Evolutionary conservation across 2,113 vertebrate species (phyloP).

Genomic region (Charadrius vociferus): DNA sequence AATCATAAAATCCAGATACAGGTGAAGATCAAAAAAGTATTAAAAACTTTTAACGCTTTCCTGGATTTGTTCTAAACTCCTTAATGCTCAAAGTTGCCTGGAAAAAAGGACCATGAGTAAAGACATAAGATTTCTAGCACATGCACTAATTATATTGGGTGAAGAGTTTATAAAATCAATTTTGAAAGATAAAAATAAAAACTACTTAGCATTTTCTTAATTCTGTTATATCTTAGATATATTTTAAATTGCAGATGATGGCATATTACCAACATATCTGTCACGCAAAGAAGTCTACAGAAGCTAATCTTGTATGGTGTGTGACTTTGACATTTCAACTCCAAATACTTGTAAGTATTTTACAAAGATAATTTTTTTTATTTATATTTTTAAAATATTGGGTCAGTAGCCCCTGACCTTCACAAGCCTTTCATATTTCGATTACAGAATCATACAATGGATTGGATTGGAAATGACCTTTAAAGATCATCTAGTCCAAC

Average conservation of each 20-base stretch:
- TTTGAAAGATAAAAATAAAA: not conserved
- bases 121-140: not conserved
- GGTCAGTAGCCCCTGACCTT: not conserved
- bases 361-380: not conserved
- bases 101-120: not conserved
- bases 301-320: not conserved
- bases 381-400: not conserved
- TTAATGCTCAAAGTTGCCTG: not conserved
- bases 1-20: not conserved
- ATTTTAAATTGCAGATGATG: not conserved
- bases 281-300: not conserved
- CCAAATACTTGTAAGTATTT: not conserved
- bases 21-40: not conserved
- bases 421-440: not conserved
- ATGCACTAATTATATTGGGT: not conserved
- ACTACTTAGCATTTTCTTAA: not conserved
- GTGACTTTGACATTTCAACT: not conserved
- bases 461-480: not conserved
- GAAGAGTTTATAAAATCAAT: not conserved
- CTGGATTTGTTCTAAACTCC: not conserved
- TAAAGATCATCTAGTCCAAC: not conserved
- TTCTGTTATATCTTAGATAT: not conserved
- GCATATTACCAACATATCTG: not conserved
- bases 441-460: not conserved
- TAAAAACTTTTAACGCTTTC: not conserved